A percentile compares a stretch with the other conserved stretches of the same genome.
These are phyloP conservation scores for Baronia brevicornis DNA, from an alignment of 2,888 invertebrate genomes.

Conservation along the genomic window DNA sequence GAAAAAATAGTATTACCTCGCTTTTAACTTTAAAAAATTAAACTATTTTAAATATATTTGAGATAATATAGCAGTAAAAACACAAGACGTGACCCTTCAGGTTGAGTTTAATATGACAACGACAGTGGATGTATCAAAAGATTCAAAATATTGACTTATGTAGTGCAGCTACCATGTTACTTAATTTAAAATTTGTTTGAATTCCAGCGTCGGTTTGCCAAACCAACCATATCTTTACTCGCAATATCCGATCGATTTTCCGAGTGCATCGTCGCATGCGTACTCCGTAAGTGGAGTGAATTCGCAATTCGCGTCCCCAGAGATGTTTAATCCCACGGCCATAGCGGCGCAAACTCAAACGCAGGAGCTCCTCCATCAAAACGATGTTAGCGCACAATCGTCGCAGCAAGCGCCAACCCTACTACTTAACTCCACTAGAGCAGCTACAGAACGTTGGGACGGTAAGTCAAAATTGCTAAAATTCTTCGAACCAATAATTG, in stretches of 20 bases:
- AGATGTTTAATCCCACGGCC: slow-evolving; percentile 64
- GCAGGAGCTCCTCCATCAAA: slow-evolving; percentile 60
- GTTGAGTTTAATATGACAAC: too few relatives aligned
- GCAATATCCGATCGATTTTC: slow-evolving; percentile 73
- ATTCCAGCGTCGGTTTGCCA: slow-evolving; percentile 70
- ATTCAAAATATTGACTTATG: too few relatives aligned
- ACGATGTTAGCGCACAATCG: slow-evolving; percentile 69
- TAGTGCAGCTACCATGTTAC: slow-evolving; percentile 15
- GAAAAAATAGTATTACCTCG: too few relatives aligned
- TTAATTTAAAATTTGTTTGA: slow-evolving; percentile 44
- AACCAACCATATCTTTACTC: slow-evolving; percentile 71
- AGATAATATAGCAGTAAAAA: too few relatives aligned
- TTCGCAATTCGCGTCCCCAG: slow-evolving; percentile 64
- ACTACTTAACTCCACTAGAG: slow-evolving; percentile 54
- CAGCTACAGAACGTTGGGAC: slow-evolving; percentile 67
- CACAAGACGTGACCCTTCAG: too few relatives aligned
- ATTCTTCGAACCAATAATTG: slow-evolving; percentile 61
- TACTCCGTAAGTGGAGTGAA: slow-evolving; percentile 71
- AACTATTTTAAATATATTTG: too few relatives aligned
- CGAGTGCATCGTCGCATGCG: slow-evolving; percentile 71
- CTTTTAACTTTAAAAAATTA: too few relatives aligned
- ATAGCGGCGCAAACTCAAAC: slow-evolving; percentile 52
- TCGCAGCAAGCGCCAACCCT: slow-evolving; percentile 66
- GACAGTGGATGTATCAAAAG: too few relatives aligned
- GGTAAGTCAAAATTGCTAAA: slow-evolving; percentile 69